Percentiles rank a stretch among this genome's conserved stretches.
Evolutionary conservation across 2,888 invertebrate species (phyloP).

Genomic region (Nephrotoma guestfalica): DNA sequence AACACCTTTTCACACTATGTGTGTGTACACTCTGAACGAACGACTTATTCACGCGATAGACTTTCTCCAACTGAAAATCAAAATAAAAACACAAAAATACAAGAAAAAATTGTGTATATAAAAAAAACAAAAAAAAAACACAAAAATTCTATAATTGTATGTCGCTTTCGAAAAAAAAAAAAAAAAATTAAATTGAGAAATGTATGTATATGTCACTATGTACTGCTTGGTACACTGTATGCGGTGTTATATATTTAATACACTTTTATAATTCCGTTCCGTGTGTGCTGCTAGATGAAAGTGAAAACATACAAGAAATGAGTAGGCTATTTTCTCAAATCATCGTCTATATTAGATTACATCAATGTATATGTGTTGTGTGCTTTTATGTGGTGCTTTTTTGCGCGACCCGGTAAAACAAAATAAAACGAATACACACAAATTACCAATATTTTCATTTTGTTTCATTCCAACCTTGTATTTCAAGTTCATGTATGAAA

Average conservation of each 20-base stretch:
- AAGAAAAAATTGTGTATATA: not conserved
- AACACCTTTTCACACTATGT: not conserved
- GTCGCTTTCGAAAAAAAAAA: not conserved
- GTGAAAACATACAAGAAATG: not conserved
- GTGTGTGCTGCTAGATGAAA: conserved; percentile 4
- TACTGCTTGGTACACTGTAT: not conserved
- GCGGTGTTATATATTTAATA: not conserved
- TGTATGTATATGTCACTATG: not conserved
- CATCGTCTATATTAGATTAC: not conserved
- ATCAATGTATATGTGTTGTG: not conserved
- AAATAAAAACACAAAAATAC: not conserved
- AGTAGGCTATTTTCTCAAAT: not conserved
- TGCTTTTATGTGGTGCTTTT: not conserved
- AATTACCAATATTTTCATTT: not conserved
- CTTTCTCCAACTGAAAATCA: conserved; percentile 3
- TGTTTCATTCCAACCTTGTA: not conserved
- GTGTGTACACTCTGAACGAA: not conserved
- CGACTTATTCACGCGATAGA: conserved; percentile 3
- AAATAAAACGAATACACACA: not conserved
- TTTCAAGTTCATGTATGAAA: not conserved
- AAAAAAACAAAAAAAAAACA: not conserved
- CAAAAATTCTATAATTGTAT: not conserved
- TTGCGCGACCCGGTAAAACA: conserved; percentile 1
- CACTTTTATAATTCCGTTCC: not conserved
- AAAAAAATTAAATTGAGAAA: not conserved